Conservation (phyloP, 2,888 invertebrate genomes). For the Thyatira batis region DNA sequence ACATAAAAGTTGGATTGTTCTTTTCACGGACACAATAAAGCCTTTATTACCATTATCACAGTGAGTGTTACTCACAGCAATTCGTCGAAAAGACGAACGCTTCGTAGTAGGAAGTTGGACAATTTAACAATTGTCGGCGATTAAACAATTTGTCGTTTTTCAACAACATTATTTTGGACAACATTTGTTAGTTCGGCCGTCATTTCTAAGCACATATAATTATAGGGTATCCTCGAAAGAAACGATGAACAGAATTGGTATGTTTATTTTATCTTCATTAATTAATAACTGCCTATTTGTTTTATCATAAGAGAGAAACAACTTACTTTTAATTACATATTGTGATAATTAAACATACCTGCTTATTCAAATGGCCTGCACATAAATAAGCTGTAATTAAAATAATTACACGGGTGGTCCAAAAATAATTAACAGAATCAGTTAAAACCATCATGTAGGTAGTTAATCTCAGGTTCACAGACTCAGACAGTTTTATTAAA, state of each 20-base stretch:
- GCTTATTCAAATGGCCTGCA: background rate
- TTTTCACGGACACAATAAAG: constrained; percentile 21
- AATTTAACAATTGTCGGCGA: constrained; percentile 49
- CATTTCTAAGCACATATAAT: constrained; percentile 2
- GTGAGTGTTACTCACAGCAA: constrained; percentile 34
- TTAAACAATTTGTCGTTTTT: constrained; percentile 63
- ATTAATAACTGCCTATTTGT: background rate
- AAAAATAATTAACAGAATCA: background rate
- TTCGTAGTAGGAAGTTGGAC: constrained; percentile 40
- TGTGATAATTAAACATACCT: background rate
- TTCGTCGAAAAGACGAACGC: constrained; percentile 47
- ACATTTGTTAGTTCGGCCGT: background rate
- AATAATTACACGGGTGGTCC: background rate
- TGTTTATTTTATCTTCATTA: background rate
- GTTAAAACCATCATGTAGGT: no score
- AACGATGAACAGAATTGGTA: background rate
- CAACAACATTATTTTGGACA: constrained; percentile 32
- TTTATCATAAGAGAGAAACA: background rate
- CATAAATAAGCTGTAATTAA: background rate
- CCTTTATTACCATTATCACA: constrained; percentile 12
- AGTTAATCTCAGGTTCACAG: no score
- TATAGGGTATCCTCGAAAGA: background rate
- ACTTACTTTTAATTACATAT: background rate
- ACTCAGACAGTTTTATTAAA: no score
- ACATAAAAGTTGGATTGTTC: constrained; percentile 23